A percentile compares a stretch with the other conserved stretches of the same genome.
phyloP scores from a whole-genome alignment of 2,888 invertebrate species.

The Eremobia ochroleuca region DNA sequence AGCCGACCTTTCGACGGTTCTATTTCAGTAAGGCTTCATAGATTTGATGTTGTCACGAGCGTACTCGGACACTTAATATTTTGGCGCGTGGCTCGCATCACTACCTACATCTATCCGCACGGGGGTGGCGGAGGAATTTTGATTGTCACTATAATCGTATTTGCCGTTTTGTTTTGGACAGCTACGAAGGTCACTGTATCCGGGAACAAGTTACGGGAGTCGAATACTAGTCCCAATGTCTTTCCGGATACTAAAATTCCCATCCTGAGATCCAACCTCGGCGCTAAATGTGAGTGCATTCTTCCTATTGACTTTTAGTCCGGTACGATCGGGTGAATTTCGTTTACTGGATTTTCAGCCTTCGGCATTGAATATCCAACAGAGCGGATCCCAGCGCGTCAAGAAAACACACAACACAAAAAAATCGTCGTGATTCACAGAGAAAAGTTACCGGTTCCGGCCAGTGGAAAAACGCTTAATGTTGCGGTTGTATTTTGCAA shows the following conservation, averaged over 20 bases:
- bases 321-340: neutral
- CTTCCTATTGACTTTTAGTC: constrained; percentile 2
- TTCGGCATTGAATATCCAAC: neutral
- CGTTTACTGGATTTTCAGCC: neutral
- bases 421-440: neutral
- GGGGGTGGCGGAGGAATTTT: constrained; percentile 68
- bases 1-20: constrained; percentile 64
- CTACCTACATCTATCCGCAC: constrained; percentile 68
- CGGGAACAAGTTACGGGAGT: constrained; percentile 61
- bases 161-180: constrained; percentile 86
- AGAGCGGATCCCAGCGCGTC: neutral
- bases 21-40: constrained; percentile 76
- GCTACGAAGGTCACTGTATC: constrained; percentile 73
- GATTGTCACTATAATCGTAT: constrained; percentile 79
- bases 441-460: neutral
- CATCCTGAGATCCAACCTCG: constrained; percentile 38
- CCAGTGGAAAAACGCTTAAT: neutral
- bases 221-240: constrained; percentile 58
- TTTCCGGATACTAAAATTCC: constrained; percentile 63
- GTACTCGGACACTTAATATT: constrained; percentile 76
- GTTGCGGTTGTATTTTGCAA: neutral
- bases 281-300: constrained; percentile 64
- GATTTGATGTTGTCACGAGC: constrained; percentile 72
- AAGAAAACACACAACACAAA: neutral
- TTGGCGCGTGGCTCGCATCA: constrained; percentile 77